Evolutionary conservation across 2,888 invertebrate species (phyloP).

Genomic region (Drosophila neotestacea): DNA sequence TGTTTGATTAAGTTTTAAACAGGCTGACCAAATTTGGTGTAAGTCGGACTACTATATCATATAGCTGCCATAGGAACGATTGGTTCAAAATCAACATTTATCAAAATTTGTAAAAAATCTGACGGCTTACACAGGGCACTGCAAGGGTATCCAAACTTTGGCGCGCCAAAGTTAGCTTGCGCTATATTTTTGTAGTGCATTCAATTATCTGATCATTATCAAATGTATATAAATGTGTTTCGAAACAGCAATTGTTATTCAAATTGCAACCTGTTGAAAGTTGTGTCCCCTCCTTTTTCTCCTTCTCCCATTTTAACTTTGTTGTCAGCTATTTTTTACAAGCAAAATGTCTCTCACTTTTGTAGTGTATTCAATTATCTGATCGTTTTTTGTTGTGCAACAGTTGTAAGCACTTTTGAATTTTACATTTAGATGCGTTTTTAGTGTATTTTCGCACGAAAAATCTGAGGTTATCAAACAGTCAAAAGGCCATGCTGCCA

Average conservation of each 20-base stretch:
- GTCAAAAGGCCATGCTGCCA: constrained; percentile 4
- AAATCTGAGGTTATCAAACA: constrained; percentile 5
- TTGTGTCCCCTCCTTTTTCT: neutral
- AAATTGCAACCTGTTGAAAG: constrained; percentile 5
- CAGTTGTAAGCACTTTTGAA: constrained; percentile 5
- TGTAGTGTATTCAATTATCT: constrained; percentile 11
- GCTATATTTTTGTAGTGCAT: constrained; percentile 6
- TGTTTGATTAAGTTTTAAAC: too few relatives aligned
- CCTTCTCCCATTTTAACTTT: neutral
- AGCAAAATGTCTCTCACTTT: neutral
- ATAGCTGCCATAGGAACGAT: too few relatives aligned
- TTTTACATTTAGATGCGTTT: constrained; percentile 5
- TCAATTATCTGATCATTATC: constrained; percentile 6
- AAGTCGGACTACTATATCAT: too few relatives aligned
- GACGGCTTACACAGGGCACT: too few relatives aligned
- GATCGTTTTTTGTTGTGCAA: constrained; percentile 11
- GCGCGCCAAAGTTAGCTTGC: too few relatives aligned
- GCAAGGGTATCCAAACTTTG: too few relatives aligned
- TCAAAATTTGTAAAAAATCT: too few relatives aligned
- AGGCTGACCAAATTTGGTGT: too few relatives aligned
- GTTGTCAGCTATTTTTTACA: neutral
- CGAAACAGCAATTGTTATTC: neutral
- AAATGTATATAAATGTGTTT: neutral
- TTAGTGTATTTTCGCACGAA: constrained; percentile 12
- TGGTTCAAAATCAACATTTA: too few relatives aligned